These are phyloP conservation scores for Tetramorium simillimum DNA, from an alignment of 1,140 invertebrate genomes.

Conservation along the genomic window DNA sequence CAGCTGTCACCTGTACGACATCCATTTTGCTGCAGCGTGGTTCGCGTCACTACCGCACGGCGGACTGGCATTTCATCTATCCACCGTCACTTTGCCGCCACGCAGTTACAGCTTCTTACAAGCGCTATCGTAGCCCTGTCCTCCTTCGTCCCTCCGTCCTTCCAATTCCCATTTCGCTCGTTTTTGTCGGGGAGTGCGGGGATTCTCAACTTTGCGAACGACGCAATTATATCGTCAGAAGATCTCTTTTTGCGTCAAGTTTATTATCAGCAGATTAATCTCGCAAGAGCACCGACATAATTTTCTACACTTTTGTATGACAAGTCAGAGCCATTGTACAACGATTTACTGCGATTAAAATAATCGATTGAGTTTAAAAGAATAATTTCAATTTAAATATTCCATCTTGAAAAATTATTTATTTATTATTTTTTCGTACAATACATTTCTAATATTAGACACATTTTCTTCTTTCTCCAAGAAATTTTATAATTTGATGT, in stretches of 20 bases:
- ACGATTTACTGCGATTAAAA: conserved; percentile 6
- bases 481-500: not conserved
- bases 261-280: conserved; percentile 55
- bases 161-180: conserved; percentile 41
- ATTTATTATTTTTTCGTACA: too few relatives aligned
- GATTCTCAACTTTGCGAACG: conserved; percentile 54
- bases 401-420: not conserved
- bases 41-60: conserved; percentile 56
- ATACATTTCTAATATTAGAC: not conserved
- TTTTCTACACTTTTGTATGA: conserved; percentile 42
- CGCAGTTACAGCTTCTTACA: conserved; percentile 54
- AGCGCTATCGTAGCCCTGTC: conserved; percentile 42
- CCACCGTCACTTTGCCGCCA: conserved; percentile 63
- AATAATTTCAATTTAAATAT: not conserved
- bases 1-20: conserved; percentile 63
- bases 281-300: conserved; percentile 42
- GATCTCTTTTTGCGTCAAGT: conserved; percentile 25
- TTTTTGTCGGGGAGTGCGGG: conserved; percentile 52
- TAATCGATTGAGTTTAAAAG: not conserved
- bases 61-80: conserved; percentile 68
- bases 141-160: not conserved
- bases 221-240: conserved; percentile 44
- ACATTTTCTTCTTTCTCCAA: not conserved
- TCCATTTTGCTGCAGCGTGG: conserved; percentile 63
- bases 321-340: not conserved